These are phyloP conservation scores for Lipotes vexillifer DNA, from an alignment of 2,113 vertebrate genomes.

Conservation along the genomic window DNA sequence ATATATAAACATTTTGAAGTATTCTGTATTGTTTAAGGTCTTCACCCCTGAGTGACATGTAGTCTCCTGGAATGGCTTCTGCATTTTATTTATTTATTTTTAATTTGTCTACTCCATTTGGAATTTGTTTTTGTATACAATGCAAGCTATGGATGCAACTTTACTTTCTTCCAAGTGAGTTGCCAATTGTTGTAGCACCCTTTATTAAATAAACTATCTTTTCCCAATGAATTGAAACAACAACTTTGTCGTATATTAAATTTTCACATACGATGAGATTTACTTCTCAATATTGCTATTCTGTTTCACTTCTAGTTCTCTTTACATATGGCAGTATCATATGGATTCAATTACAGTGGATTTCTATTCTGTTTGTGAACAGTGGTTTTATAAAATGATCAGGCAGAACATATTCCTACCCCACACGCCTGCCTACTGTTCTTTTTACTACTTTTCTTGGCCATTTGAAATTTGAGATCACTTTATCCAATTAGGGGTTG, in stretches of 20 bases:
- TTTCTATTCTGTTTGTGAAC: neutral
- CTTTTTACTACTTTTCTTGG: neutral
- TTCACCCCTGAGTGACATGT: neutral
- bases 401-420: neutral
- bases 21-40: neutral
- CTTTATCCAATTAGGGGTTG: neutral
- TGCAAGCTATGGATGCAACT: neutral
- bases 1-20: neutral
- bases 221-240: neutral
- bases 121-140: neutral
- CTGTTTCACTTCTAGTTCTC: neutral
- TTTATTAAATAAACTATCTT: constrained; percentile 12
- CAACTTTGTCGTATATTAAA: neutral
- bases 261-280: neutral
- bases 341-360: neutral
- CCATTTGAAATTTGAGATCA: constrained; percentile 14
- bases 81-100: neutral
- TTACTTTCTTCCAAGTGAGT: constrained; percentile 3
- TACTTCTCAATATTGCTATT: neutral
- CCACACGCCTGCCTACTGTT: neutral
- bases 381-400: neutral
- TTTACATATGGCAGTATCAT: neutral
- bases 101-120: neutral
- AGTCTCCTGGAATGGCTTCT: neutral
- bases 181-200: neutral